Conservation (phyloP, 2,113 vertebrate genomes). For the Synchiropus splendidus region DNA sequence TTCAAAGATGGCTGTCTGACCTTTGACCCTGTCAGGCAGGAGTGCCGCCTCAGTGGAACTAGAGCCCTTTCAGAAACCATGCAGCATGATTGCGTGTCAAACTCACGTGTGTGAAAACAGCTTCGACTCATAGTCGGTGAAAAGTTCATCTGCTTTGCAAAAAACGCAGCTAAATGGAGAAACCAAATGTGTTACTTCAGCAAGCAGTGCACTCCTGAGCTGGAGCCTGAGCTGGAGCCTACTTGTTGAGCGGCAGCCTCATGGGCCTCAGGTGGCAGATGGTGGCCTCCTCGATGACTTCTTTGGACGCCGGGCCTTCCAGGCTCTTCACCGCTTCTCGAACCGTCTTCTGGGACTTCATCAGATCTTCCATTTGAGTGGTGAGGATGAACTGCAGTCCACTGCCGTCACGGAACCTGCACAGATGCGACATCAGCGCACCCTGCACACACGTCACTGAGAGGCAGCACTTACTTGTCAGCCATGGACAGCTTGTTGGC, state of each 20-base stretch:
- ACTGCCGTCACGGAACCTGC: conserved; percentile 83
- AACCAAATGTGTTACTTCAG: conserved; percentile 1
- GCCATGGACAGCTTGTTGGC: conserved; percentile 84
- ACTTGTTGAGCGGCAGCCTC: conserved; percentile 93
- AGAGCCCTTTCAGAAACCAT: not conserved
- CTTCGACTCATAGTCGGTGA: conserved; percentile 96
- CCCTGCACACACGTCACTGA: not conserved
- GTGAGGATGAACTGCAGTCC: conserved; percentile 88
- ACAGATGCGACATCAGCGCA: not conserved
- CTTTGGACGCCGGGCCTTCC: conserved; percentile 81
- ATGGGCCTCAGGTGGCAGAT: conserved; percentile 85
- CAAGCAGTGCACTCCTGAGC: conserved; percentile 2
- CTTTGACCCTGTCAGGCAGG: conserved; percentile 76
- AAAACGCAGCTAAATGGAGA: conserved; percentile 82
- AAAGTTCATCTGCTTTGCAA: conserved; percentile 94
- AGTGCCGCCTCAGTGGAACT: not conserved
- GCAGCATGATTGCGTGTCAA: not conserved
- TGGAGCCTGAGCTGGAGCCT: conserved; percentile 16
- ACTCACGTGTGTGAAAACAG: conserved; percentile 92
- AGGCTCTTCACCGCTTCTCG: conserved; percentile 86
- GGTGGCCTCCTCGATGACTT: conserved; percentile 86
- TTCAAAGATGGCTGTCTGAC: conserved; percentile 94
- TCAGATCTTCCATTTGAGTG: conserved; percentile 83
- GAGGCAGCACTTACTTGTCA: conserved; percentile 76
- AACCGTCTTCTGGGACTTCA: conserved; percentile 85